Evolutionary conservation across 2,888 invertebrate genomes (phyloP).

Genomic region (Trichopria drosophilae): DNA sequence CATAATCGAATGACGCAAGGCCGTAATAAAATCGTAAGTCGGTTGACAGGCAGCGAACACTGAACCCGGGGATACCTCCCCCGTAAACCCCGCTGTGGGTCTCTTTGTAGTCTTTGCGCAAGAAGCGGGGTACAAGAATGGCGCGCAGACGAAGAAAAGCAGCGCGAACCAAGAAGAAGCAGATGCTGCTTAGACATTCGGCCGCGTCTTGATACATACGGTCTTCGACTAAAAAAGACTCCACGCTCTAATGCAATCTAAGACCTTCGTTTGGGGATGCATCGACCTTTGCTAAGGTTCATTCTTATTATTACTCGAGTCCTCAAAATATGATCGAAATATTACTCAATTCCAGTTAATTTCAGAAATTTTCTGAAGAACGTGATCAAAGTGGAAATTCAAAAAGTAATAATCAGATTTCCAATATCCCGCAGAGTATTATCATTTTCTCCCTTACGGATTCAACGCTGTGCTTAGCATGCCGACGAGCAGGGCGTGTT

Average conservation of each 20-base stretch:
- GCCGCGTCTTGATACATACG: conserved; percentile 33
- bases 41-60: conserved; percentile 50
- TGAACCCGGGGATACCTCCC: conserved; percentile 47
- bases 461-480: no score
- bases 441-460: no score
- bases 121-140: conserved; percentile 45
- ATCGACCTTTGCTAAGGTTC: no score
- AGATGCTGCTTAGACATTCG: conserved; percentile 49
- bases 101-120: conserved; percentile 50
- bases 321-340: no score
- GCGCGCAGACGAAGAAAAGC: conserved; percentile 46
- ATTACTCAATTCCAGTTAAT: no score
- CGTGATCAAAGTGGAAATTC: no score
- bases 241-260: conserved; percentile 44
- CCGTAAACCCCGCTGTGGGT: conserved; percentile 45
- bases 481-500: no score
- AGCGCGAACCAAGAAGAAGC: conserved; percentile 46
- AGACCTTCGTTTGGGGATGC: conserved; percentile 35
- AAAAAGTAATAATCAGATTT: no score
- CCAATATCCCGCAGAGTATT: no score
- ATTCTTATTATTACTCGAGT: no score
- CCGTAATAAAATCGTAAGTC: conserved; percentile 58
- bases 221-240: conserved; percentile 23
- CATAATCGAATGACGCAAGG: conserved; percentile 56
- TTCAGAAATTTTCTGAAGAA: no score